Evolutionary conservation across 2,113 vertebrate species (phyloP).

Genomic region (Phaetusa simplex): DNA sequence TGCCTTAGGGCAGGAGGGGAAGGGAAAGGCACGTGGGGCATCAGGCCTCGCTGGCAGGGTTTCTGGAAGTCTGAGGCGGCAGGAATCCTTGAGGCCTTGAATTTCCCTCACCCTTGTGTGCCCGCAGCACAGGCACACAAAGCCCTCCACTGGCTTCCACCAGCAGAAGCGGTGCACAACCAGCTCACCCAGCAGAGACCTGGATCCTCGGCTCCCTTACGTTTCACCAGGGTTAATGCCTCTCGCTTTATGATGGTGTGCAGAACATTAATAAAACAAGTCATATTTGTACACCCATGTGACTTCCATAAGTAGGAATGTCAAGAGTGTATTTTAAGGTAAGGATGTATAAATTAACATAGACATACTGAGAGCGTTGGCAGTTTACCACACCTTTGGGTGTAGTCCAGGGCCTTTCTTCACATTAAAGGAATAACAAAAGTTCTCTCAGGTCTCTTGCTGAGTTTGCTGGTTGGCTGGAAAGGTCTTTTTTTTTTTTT

Average conservation of each 20-base stretch:
- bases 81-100: background rate
- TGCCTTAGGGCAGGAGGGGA: background rate
- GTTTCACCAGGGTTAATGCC: background rate
- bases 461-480: background rate
- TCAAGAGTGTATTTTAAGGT: background rate
- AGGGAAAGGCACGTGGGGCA: fast-evolving
- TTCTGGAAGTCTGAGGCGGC: background rate
- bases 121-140: background rate
- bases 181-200: background rate
- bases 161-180: background rate
- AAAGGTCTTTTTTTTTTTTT: background rate
- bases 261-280: background rate
- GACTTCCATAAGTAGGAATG: background rate
- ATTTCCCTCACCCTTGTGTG: background rate
- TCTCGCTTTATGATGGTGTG: background rate
- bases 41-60: background rate
- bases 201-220: background rate
- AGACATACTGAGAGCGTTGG: background rate
- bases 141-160: background rate
- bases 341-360: background rate
- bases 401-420: background rate
- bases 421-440: background rate
- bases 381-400: background rate
- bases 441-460: background rate
- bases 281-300: background rate